A percentile compares a stretch with the other conserved stretches of the same genome.
phyloP scores from a whole-genome alignment of 2,113 vertebrate genomes.

The Odontophorus gujanensis region DNA sequence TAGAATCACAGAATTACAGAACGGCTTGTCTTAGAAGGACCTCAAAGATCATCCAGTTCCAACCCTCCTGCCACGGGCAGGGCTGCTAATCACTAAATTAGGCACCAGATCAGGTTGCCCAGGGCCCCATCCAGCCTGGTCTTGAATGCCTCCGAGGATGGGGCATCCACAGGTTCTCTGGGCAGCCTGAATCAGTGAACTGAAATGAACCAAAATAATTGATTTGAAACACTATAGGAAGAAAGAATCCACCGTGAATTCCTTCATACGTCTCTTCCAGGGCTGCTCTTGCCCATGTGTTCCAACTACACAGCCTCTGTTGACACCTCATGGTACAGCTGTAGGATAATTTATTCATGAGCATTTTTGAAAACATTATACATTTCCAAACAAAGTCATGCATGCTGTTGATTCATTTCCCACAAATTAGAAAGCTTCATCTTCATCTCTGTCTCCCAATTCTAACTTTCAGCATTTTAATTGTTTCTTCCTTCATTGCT shows the following conservation, averaged over 20 bases:
- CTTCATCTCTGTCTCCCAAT: slow-evolving; percentile 10
- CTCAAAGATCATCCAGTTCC: no score
- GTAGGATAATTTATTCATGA: slow-evolving; percentile 3
- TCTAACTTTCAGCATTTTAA: slow-evolving; percentile 44
- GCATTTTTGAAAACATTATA: background rate
- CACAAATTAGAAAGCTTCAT: slow-evolving; percentile 17
- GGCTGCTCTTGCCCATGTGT: background rate
- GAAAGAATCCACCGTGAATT: background rate
- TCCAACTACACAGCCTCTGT: background rate
- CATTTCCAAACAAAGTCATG: background rate
- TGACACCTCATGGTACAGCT: background rate
- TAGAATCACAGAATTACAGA: no score
- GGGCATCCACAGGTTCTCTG: no score
- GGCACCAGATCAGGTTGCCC: no score
- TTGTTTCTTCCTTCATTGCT: slow-evolving; percentile 31
- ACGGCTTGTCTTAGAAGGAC: no score
- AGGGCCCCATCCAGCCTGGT: no score
- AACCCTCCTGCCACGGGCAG: no score
- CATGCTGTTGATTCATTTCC: slow-evolving; percentile 3
- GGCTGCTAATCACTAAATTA: no score
- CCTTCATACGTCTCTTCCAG: background rate
- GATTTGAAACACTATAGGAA: accelerated
- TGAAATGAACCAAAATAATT: accelerated
- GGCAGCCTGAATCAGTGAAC: no score
- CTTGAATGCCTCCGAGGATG: no score